phyloP scores from a whole-genome alignment of 2,113 vertebrate genomes.

The Garra rufa region DNA sequence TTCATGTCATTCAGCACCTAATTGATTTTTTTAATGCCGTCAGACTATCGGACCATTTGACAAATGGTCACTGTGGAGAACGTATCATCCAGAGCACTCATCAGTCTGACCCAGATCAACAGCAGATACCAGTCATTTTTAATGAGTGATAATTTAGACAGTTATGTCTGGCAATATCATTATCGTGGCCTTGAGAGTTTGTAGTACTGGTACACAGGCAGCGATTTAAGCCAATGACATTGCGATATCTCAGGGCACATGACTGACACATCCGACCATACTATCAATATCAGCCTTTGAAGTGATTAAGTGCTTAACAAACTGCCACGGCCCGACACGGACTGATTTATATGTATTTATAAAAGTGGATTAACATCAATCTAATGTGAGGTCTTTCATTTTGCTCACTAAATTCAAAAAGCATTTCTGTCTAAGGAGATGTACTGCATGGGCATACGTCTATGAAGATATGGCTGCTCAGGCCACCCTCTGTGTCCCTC shows the following conservation, averaged over 20 bases:
- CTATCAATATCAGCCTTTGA: not conserved
- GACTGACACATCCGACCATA: not conserved
- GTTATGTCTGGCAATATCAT: not conserved
- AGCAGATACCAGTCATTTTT: constrained; percentile 26
- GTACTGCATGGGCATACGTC: not conserved
- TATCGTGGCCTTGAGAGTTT: not conserved
- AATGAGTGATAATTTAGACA: constrained; percentile 23
- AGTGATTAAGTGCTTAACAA: not conserved
- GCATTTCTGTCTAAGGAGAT: constrained; percentile 9
- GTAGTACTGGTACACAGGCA: not conserved
- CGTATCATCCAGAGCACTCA: not conserved
- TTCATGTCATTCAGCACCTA: constrained; percentile 32
- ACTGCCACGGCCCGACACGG: not conserved
- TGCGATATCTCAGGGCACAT: not conserved
- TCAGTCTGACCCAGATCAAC: constrained; percentile 39
- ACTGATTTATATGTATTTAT: constrained; percentile 32
- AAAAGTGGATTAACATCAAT: constrained; percentile 17
- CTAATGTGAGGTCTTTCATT: constrained; percentile 27
- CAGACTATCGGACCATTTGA: constrained; percentile 26
- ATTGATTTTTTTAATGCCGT: constrained; percentile 48
- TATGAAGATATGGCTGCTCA: constrained; percentile 38
- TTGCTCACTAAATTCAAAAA: constrained; percentile 1
- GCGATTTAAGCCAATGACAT: not conserved
- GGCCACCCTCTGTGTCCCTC: constrained; percentile 61
- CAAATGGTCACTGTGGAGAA: constrained; percentile 38